These are phyloP conservation scores for Acropora tenuis DNA, from an alignment of 64 coral and sea anemone species.

Conservation along the genomic window DNA sequence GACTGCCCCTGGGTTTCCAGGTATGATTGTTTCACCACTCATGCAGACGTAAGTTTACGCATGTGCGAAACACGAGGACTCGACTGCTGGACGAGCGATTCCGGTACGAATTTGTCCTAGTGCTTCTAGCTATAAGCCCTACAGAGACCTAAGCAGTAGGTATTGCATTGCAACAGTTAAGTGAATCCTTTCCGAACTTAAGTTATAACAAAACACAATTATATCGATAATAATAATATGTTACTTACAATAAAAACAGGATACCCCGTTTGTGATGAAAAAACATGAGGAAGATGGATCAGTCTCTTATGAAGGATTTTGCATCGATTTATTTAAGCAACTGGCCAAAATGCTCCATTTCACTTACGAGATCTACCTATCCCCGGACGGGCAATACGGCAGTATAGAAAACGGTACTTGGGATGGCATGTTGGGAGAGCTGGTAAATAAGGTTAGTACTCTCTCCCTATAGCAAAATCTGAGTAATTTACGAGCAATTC, in stretches of 20 bases:
- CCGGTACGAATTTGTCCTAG: too few relatives aligned
- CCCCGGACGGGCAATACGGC: conserved; percentile 25
- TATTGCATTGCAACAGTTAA: too few relatives aligned
- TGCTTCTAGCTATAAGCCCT: too few relatives aligned
- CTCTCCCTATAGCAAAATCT: conserved; percentile 40
- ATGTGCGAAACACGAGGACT: too few relatives aligned
- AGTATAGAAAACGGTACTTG: conserved; percentile 38
- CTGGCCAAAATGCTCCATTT: conserved; percentile 62
- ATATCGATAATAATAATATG: too few relatives aligned
- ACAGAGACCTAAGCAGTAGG: too few relatives aligned
- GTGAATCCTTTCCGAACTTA: too few relatives aligned
- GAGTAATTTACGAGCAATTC: conserved; percentile 6
- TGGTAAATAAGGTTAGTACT: conserved; percentile 13
- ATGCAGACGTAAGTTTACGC: too few relatives aligned
- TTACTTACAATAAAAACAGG: not conserved
- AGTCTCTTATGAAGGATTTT: conserved; percentile 50
- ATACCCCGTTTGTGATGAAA: conserved; percentile 57
- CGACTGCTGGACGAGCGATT: too few relatives aligned
- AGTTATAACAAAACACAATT: too few relatives aligned
- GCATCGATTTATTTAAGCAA: conserved; percentile 61
- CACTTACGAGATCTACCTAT: conserved; percentile 52
- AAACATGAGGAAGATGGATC: not conserved
- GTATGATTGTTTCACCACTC: too few relatives aligned
- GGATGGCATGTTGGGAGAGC: conserved; percentile 53
- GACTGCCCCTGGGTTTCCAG: too few relatives aligned